Evolutionary conservation across 1,140 invertebrate genomes (phyloP), one percentile per base, ranked within the genome.

Genomic region (Brachionus rotundiformis): DNA sequence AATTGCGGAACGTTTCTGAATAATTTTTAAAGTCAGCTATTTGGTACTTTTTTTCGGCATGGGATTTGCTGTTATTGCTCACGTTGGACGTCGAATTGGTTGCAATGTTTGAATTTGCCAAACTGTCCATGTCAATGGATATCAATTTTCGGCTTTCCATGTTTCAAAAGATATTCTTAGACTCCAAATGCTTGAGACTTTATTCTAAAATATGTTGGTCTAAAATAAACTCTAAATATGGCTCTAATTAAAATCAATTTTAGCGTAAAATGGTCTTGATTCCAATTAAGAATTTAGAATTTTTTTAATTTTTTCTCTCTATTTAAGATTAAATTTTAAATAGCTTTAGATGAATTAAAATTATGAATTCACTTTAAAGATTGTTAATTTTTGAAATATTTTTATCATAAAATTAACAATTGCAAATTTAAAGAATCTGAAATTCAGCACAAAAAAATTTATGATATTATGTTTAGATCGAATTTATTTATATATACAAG

Each of bases 351-450:
- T 13, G 19, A 54, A 54, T 54, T 54, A 8, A 54, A 54, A 54
- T 54, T 54, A 54, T 54, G 47, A 54, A 54, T 54, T 19, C 7
- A 25, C 47, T 54, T 19, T 54, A 19, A 19, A 19, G n/a, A 54
- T 54, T 25, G 7, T 54, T 25, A 54, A 54, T 54, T 19, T 54
- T 54, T 25, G 47, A 23, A 54, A 54, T 54, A 54, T 54, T 54
- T 54, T 54, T 54, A 54, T 54, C 47, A 54, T 54, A 54, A 54
- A 54, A 54, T 54, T 54, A 54, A 16, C 47, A 54, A 54, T 54
- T 54, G 47, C 19, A 54, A 54, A 54, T 54, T 11, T 11, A 39
- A 39, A 39, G 36, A 39, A 39, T 19, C 47, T 54, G 47, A 54
- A 19, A 54, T 8, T 54, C 1, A 54, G 47, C 6, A 54, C 19